Base-by-base conservation (phyloP, 2,113 vertebrate genomes). In the Saccopteryx bilineata region DNA sequence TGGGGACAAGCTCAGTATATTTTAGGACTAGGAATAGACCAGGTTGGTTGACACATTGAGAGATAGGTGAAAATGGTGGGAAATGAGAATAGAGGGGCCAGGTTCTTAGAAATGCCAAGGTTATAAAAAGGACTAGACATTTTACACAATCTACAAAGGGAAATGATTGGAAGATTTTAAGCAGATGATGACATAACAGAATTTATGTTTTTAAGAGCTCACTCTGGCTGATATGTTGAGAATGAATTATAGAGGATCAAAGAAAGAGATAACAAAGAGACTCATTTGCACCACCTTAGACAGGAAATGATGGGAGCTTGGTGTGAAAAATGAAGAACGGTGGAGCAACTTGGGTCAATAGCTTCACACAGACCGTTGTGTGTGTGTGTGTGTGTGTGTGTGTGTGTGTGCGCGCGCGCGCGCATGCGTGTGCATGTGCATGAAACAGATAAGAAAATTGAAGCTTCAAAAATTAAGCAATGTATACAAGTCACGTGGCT, bases 1-100 rank as follows among this genome's bases (percentile, higher is more conserved):
- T 85, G 21, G 26, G 19, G 87, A 82, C 8, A 85, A 92, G 13
- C 7, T 87, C 96, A 50, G 28, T 69, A 68, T 72, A 90, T 72
- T 92, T 90, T 68, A 71, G 17, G 52, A 33, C 28, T 72, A 92
- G 15, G n/a, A 92, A 46, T 78, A 52, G 18, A 7, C 56, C 89
- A 94, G 50, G 19, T 61, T 79, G 17, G 46, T 50, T 85, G 85
- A 85, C 46, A 86, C 54, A 68, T 58, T 72, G 72, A 86, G 46
- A 78, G 14, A 63, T 1, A 56, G 31, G 28, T 17, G 23, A 87
- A 0, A 46, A 7, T 46, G 46, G 5, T 24, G 19, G 48, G n/a
- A 93, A 94, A 82, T 56, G 4, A 61, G 17, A 39, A 52, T 28
- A 71, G 13, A 68, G 11, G 19, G 14, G 4, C 17, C 28, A 60